These are phyloP conservation scores for Junonia oenone DNA, from an alignment of 2,888 invertebrate genomes.

Conservation along the genomic window DNA sequence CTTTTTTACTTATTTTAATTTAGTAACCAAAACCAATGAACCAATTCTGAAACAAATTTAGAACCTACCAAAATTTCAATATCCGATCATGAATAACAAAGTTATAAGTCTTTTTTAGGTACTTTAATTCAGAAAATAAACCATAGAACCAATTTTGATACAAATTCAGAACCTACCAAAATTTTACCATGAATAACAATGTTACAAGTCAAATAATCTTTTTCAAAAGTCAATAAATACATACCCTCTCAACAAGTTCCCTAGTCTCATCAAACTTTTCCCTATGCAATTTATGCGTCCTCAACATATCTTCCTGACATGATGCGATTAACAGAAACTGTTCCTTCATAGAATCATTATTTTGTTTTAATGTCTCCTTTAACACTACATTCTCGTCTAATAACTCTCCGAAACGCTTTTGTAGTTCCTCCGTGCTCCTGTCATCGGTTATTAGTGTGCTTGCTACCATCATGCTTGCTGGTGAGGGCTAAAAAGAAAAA, in stretches of 20 bases:
- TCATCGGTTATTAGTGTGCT: conserved; percentile 65
- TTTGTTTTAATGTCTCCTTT: conserved; percentile 82
- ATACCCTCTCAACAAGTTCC: conserved; percentile 76
- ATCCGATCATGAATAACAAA: too few relatives aligned
- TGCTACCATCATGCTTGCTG: conserved; percentile 66
- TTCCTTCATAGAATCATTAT: conserved; percentile 83
- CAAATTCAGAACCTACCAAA: too few relatives aligned
- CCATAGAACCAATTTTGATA: too few relatives aligned
- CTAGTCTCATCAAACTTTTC: conserved; percentile 84
- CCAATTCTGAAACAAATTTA: too few relatives aligned
- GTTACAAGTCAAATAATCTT: too few relatives aligned
- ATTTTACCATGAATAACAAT: too few relatives aligned
- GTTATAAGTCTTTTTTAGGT: too few relatives aligned
- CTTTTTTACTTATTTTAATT: too few relatives aligned
- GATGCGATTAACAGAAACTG: conserved; percentile 81
- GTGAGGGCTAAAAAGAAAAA: conserved; percentile 49
- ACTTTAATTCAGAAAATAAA: too few relatives aligned
- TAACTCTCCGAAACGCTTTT: conserved; percentile 72
- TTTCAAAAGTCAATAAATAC: too few relatives aligned
- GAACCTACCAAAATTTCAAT: too few relatives aligned
- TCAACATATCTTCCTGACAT: conserved; percentile 83
- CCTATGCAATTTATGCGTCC: conserved; percentile 81
- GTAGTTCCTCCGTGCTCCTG: conserved; percentile 62
- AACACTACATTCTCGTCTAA: conserved; percentile 79
- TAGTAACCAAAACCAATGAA: too few relatives aligned